Conservation (phyloP, 92 coral and sea anemone genomes). For the Heteractis magnifica region DNA sequence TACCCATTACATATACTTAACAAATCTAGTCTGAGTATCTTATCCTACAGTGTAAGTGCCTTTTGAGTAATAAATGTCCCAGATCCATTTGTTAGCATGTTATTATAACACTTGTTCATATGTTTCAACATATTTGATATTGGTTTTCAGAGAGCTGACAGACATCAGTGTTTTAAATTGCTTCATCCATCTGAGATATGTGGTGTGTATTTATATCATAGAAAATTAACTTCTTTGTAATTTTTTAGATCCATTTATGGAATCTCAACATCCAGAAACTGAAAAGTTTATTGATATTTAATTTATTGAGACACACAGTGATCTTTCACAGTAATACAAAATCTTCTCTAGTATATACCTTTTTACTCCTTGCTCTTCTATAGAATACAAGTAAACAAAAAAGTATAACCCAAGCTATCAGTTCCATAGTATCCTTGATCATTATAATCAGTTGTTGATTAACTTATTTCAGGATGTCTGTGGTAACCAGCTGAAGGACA, state of each 20-base stretch:
- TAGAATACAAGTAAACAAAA: no score
- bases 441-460: not conserved
- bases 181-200: slow-evolving; percentile 93
- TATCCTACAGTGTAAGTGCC: no score
- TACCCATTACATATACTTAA: no score
- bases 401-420: not conserved
- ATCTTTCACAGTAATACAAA: no score
- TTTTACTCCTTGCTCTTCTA: not conserved
- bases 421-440: not conserved
- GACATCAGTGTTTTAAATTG: slow-evolving; percentile 89
- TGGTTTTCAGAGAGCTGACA: slow-evolving; percentile 73
- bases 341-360: no score
- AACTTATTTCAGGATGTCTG: slow-evolving; percentile 64
- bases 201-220: slow-evolving; percentile 58
- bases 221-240: not conserved
- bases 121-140: not conserved
- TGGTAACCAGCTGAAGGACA: slow-evolving; percentile 82
- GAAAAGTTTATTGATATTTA: no score
- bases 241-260: no score
- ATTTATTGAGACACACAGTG: no score
- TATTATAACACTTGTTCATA: not conserved
- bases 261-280: no score
- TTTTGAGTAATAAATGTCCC: no score
- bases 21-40: no score
- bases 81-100: no score